These are phyloP conservation scores for Parapristionchus giblindavisi DNA, from an alignment of 2,888 invertebrate genomes.

Conservation along the genomic window DNA sequence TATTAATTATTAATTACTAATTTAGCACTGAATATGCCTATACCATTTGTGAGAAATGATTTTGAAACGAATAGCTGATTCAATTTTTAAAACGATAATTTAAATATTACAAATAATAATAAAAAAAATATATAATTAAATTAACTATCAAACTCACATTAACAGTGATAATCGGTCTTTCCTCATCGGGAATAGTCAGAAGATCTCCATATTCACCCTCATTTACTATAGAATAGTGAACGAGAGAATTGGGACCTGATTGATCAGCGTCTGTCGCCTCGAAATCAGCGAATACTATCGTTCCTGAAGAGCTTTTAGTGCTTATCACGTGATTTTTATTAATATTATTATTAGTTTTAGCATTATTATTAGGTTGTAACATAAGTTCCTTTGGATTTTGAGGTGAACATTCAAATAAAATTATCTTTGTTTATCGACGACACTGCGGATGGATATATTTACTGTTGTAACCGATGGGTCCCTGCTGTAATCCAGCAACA, in stretches of 20 bases:
- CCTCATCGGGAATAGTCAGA: conserved; percentile 61
- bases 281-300: conserved; percentile 64
- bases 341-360: neutral
- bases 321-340: neutral
- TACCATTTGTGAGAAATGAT: conserved; percentile 4
- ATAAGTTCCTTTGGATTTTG: too few species aligned
- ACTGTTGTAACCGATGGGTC: too few species aligned
- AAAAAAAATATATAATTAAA: neutral
- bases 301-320: conserved; percentile 47
- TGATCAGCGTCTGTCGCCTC: conserved; percentile 65
- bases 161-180: conserved; percentile 58
- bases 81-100: neutral
- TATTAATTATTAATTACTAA: too few species aligned
- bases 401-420: too few species aligned
- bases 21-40: too few species aligned
- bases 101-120: neutral
- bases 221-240: conserved; percentile 61
- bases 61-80: neutral
- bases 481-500: too few species aligned
- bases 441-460: too few species aligned
- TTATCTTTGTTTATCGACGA: too few species aligned
- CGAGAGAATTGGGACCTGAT: conserved; percentile 65
- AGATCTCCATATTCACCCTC: conserved; percentile 48
- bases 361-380: too few species aligned
- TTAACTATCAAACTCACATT: conserved; percentile 41